Evolutionary conservation across 1,140 invertebrate genomes (phyloP), one percentile per base, ranked within the genome.

Genomic region (Drosophila novamexicana): DNA sequence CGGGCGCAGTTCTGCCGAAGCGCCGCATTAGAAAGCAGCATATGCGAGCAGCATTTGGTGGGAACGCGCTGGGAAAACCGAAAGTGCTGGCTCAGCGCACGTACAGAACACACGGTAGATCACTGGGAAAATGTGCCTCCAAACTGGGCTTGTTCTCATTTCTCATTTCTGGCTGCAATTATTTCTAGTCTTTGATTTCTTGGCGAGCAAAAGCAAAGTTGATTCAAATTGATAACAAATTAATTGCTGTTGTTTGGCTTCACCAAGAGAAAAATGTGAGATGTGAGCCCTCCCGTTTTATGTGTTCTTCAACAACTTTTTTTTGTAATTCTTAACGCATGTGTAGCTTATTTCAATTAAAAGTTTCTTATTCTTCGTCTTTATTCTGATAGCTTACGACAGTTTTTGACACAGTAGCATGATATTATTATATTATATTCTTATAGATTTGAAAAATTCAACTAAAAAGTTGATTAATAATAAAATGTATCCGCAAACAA

Each of bases 21-120:
- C 22, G 22, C 22, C 2, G 22, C 22, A 22, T 22, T 86, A 79
- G 83, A 88, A 79, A 88, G 75, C 72, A 45, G 14, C 40, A 29
- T 14, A 52, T 16, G 32, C 1, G 14, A 36, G 47, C 32, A 36
- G 47, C 32, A 18, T 39, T 22, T 22, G 22, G 37, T 1, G 37
- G 49, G 39, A 54, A 50, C 29, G 22, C 0, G 40, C 22, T 72
- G 69, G 63, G 54, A 73, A 73, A 73, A 73, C 39, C 2, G 63
- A 73, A 73, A 73, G 63, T 67, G 63, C 54, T 45, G 54, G 10
- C 53, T 44, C 54, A 59, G 70, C 32, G 7, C 54, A 74, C 81
- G 71, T 56, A 50, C 61, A 54, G 59, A 68, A 18, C 22, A 22
- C 22, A 22, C 22, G 22, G 22, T 22, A 22, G 22, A 22, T 22